phyloP scores from a whole-genome alignment of 2,113 vertebrate species.

The Vombatus ursinus region DNA sequence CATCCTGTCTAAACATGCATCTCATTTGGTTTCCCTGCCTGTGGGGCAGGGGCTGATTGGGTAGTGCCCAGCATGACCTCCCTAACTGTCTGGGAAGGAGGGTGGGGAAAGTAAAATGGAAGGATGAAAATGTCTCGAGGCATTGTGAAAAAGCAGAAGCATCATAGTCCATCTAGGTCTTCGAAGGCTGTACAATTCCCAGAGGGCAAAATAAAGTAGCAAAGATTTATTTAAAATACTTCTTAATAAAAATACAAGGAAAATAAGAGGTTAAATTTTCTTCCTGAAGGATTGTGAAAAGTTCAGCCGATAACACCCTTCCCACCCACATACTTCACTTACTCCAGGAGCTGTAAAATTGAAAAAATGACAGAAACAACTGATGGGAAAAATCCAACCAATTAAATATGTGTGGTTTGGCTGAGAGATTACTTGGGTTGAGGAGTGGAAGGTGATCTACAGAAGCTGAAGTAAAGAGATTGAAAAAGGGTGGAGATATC shows the following conservation, averaged over 20 bases:
- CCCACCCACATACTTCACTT: constrained; percentile 37
- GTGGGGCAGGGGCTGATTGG: neutral
- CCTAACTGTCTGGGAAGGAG: neutral
- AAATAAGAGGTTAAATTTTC: constrained; percentile 17
- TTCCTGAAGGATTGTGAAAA: constrained; percentile 33
- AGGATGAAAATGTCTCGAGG: constrained; percentile 39
- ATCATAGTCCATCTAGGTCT: neutral
- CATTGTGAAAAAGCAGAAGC: constrained; percentile 1
- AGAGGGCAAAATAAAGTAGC: neutral
- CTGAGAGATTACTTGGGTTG: neutral
- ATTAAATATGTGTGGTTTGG: neutral
- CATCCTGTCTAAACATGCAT: neutral
- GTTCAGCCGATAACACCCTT: constrained; percentile 18
- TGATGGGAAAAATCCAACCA: constrained; percentile 42
- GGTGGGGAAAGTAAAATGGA: constrained; percentile 6
- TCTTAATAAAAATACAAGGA: neutral
- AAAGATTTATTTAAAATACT: neutral
- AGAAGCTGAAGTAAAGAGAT: neutral
- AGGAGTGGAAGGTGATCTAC: neutral
- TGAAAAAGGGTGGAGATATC: constrained; percentile 30
- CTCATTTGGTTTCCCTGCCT: neutral
- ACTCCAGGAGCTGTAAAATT: neutral
- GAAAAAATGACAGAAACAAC: constrained; percentile 42
- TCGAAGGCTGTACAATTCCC: constrained; percentile 24
- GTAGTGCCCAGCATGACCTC: neutral